Conservation (phyloP, 2,113 vertebrate species). For the Spea multiplicata region DNA sequence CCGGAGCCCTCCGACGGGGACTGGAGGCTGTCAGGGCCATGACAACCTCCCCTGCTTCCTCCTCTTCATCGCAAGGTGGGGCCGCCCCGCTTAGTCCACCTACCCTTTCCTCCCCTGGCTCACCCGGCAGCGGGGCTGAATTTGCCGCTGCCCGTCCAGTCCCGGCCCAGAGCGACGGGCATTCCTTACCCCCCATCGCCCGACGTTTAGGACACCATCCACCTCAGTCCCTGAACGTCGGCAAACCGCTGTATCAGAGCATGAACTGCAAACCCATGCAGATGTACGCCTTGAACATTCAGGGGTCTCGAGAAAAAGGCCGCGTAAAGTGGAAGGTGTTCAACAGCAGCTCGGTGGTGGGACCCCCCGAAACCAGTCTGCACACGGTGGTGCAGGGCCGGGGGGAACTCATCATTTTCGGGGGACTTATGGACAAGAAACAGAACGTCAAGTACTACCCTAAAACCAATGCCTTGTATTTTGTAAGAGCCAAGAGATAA, state of each 20-base stretch:
- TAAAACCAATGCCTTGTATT: conserved; percentile 99
- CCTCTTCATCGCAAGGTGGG: conserved; percentile 57
- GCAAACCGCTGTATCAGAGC: conserved; percentile 96
- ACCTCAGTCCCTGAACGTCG: conserved; percentile 93
- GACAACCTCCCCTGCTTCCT: conserved; percentile 54
- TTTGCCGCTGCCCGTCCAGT: conserved; percentile 56
- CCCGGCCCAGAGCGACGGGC: conserved; percentile 71
- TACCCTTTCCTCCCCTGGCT: conserved; percentile 63
- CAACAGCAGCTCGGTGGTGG: conserved; percentile 80
- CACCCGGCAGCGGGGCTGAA: conserved; percentile 70
- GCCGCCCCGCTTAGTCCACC: conserved; percentile 66
- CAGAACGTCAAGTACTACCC: conserved; percentile 98
- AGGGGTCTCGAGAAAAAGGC: conserved; percentile 74
- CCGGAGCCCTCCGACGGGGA: conserved; percentile 80
- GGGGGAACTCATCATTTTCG: conserved; percentile 95
- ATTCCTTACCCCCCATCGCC: conserved; percentile 88
- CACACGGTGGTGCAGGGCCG: conserved; percentile 95
- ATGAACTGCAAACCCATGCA: conserved; percentile 99
- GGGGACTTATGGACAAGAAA: conserved; percentile 98
- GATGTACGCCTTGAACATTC: conserved; percentile 96
- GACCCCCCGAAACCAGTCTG: conserved; percentile 94
- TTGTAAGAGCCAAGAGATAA: conserved; percentile 98
- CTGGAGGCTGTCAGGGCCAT: conserved; percentile 88
- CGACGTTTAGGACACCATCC: conserved; percentile 93
- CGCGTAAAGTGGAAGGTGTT: conserved; percentile 91